These are phyloP conservation scores for Cephus pygmeus DNA, from an alignment of 2,888 invertebrate genomes.

Conservation along the genomic window DNA sequence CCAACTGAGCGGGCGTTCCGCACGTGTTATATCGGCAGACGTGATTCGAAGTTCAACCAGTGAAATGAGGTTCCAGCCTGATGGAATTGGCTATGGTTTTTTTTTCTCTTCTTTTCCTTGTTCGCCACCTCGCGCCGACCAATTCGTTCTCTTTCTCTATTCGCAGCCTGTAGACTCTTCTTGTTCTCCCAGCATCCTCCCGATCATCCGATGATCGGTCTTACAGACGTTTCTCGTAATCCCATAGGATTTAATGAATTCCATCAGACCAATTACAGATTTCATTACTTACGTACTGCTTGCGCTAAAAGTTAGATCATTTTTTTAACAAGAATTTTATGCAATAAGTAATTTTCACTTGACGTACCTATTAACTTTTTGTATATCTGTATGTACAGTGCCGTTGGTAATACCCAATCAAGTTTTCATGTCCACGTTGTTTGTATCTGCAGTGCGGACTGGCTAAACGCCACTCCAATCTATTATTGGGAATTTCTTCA, in stretches of 20 bases:
- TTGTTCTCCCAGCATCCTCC: background rate
- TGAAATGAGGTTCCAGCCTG: background rate
- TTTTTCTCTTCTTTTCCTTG: background rate
- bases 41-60: background rate
- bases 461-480: background rate
- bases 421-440: background rate
- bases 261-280: constrained; percentile 53
- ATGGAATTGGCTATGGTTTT: background rate
- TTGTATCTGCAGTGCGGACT: background rate
- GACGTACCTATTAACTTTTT: background rate
- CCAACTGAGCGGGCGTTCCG: background rate
- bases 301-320: background rate
- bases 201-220: background rate
- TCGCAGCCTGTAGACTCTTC: background rate
- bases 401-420: background rate
- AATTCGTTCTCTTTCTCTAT: background rate
- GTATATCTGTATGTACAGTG: background rate
- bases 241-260: constrained; percentile 59
- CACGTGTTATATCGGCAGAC: background rate
- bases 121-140: background rate
- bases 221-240: constrained; percentile 45
- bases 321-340: background rate
- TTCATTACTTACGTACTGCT: background rate
- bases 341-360: constrained; percentile 16
- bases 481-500: background rate